phyloP scores from a whole-genome alignment of 2,888 invertebrate species.

The Autographa pulchrina region DNA sequence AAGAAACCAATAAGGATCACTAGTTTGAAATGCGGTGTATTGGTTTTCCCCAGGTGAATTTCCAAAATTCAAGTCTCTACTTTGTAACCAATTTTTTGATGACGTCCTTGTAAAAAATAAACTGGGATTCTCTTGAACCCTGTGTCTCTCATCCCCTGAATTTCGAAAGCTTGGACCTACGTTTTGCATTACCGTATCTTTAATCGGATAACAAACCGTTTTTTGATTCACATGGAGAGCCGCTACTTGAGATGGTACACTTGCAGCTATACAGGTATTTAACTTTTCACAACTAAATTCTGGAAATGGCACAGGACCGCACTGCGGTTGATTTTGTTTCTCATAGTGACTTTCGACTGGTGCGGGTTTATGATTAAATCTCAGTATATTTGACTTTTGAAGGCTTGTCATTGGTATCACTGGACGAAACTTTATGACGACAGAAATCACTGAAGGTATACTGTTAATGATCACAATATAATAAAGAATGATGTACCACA shows the following conservation, averaged over 20 bases:
- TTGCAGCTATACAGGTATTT: not conserved
- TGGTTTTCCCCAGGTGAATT: not conserved
- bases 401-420: conserved; percentile 3
- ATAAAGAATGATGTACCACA: conserved; percentile 19
- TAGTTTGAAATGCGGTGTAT: not conserved
- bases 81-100: not conserved
- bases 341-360: not conserved
- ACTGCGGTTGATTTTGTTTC: not conserved
- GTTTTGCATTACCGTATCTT: not conserved
- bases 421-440: not conserved
- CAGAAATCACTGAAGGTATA: conserved; percentile 11
- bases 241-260: not conserved
- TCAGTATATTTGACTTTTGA: conserved; percentile 10
- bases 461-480: conserved; percentile 18
- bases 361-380: not conserved
- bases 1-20: not conserved
- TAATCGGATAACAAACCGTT: not conserved
- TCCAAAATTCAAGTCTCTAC: too few relatives aligned
- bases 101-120: not conserved
- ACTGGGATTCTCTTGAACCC: not conserved
- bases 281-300: conserved; percentile 16
- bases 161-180: not conserved
- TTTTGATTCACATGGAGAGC: conserved; percentile 5
- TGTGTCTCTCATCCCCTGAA: not conserved
- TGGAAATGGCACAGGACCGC: conserved; percentile 20